These are phyloP conservation scores for Shinisaurus crocodilurus DNA, from an alignment of 2,113 vertebrate genomes.

Conservation along the genomic window DNA sequence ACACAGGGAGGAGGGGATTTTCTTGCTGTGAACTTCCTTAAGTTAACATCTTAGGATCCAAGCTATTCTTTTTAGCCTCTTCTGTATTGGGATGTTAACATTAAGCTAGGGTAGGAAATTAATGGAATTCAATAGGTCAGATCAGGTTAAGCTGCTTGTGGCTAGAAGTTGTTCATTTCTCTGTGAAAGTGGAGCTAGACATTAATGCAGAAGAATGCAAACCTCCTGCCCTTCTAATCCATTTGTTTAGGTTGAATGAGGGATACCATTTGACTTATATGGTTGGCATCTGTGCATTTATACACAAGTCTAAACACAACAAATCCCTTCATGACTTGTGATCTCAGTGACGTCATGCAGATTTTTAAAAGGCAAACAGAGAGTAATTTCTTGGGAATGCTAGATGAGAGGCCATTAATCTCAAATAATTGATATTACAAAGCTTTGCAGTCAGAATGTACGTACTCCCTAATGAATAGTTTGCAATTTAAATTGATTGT, in stretches of 20 bases:
- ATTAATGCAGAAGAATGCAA: neutral
- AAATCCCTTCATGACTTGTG: neutral
- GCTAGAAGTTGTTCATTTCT: neutral
- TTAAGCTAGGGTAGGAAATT: neutral
- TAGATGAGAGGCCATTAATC: neutral
- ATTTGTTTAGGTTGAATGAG: neutral
- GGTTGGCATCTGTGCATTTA: neutral
- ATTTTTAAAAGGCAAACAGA: neutral
- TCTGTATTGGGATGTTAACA: neutral
- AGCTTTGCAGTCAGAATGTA: neutral
- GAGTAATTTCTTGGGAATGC: neutral
- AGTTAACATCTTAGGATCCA: too few species aligned
- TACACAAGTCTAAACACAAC: neutral
- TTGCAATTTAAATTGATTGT: neutral
- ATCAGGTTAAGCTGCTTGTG: neutral
- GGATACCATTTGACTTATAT: conserved; percentile 7
- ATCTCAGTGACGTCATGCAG: neutral
- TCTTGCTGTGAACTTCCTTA: too few species aligned
- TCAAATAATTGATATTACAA: neutral
- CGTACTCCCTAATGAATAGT: neutral
- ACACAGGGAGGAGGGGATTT: too few species aligned
- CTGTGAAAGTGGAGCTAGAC: neutral
- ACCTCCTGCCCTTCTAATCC: neutral
- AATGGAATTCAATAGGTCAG: neutral
- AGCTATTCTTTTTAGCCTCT: neutral